Evolutionary conservation across 2,113 vertebrate genomes (phyloP), one percentile per base, ranked within the genome.

Genomic region (Protomyctophum bolini): DNA sequence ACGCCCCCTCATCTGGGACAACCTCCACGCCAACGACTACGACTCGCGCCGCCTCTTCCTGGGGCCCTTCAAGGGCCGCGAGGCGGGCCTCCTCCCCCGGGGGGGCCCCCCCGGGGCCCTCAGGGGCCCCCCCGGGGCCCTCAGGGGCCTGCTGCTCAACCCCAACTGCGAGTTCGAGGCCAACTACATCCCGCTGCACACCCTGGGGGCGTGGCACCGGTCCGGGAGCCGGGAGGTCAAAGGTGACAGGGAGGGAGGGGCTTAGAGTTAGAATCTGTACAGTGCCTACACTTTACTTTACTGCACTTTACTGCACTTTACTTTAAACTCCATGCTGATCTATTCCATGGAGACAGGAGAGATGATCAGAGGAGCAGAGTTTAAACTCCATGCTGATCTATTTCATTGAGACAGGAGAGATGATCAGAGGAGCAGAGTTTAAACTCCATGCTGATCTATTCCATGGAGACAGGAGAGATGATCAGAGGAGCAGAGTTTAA

Each of bases 151-250:
- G 69, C 91, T 96, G 29, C 94, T 96, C 73, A 96, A 96, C 83
- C 95, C 95, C 15, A 96, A 96, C 87, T 96, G 95, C 1, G 95
- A 96, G 81, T 95, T 96, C 74, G 95, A 96, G 88, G 95, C 95
- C 87, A 96, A 95, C 79, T 96, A 94, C 82, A 89, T 96, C 78
- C 94, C 95, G 11, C 82, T 96, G 10, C 95, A 96, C 64, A 95
- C 95, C 0, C 79, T 96, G 76, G 95, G 92, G 63, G 89, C 75
- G 68, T 96, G 95, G 95, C 79, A 92, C 80, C 79, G 7, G 75
- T 81, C 85, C 0, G 92, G 90, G 14, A 76, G 88, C n/a, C n/a
- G 88, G 11, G 82, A 86, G 21, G 70, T 15, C 47, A 86, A 88
- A 84, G 93, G 92, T 92, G 66, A 87, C 69, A 10, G 11, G 9